A percentile compares a stretch with the other conserved stretches of the same genome.
Evolutionary conservation across 2,797 vertebrate genomes (phyloP).

Genomic region (Picus viridis): DNA sequence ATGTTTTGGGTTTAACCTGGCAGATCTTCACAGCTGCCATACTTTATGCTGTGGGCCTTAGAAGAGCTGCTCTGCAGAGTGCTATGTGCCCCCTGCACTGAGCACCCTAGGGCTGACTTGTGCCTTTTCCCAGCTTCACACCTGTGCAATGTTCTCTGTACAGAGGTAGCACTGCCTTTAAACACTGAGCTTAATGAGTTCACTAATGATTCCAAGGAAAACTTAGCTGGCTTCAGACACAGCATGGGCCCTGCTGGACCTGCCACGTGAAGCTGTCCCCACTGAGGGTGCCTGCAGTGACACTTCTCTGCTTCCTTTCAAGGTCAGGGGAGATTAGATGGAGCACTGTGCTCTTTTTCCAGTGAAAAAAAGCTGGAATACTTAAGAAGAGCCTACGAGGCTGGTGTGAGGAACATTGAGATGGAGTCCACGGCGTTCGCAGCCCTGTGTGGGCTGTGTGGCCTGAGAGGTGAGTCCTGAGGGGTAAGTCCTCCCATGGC

Average conservation of each 20-base stretch:
- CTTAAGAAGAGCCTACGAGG: constrained; percentile 83
- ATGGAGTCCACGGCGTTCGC: constrained; percentile 91
- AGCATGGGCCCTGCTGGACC: background rate
- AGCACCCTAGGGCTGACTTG: accelerated
- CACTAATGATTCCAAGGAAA: background rate
- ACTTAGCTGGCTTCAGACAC: background rate
- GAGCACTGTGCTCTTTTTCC: constrained; percentile 90
- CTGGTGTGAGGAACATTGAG: constrained; percentile 88
- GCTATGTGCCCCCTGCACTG: background rate
- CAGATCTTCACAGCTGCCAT: background rate
- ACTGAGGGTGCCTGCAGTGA: background rate
- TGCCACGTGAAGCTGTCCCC: background rate
- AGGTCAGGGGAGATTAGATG: constrained; percentile 88
- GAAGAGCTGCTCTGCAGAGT: background rate
- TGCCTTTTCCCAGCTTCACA: accelerated
- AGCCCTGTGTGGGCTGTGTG: constrained; percentile 87
- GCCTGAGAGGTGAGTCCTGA: constrained; percentile 87
- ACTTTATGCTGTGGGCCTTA: accelerated
- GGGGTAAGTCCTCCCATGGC: constrained; percentile 75
- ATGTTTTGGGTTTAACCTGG: background rate
- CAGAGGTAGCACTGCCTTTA: background rate
- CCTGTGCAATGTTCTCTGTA: accelerated
- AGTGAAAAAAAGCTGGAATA: constrained; percentile 88
- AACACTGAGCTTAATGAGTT: accelerated
- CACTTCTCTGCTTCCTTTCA: constrained; percentile 21